Evolutionary conservation across 2,797 vertebrate genomes (phyloP).

Genomic region (Sphenodon punctatus): DNA sequence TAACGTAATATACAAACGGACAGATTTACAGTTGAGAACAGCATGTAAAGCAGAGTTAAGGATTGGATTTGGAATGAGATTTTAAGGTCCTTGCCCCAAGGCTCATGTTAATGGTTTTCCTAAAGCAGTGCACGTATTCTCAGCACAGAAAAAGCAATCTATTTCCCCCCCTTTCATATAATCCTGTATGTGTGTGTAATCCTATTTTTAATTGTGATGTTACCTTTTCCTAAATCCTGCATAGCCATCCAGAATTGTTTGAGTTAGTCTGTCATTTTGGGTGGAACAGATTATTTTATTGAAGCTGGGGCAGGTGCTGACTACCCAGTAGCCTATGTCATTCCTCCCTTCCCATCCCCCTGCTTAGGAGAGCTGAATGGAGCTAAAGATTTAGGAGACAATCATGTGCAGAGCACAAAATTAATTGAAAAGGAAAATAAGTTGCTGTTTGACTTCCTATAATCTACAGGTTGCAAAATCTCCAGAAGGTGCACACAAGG

Average conservation of each 20-base stretch:
- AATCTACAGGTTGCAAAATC: conserved; percentile 4
- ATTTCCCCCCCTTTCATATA: not conserved
- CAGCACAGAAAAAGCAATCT: rapidly evolving
- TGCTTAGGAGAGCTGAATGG: rapidly evolving
- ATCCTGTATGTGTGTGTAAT: not conserved
- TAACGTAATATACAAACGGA: not conserved
- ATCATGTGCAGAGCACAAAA: not conserved
- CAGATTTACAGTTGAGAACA: not conserved
- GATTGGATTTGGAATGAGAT: not conserved
- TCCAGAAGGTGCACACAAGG: not conserved
- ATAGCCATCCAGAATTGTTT: not conserved
- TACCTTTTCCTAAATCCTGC: not conserved
- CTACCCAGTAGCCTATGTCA: rapidly evolving
- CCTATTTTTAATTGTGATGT: rapidly evolving
- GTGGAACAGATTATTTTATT: rapidly evolving
- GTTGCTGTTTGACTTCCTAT: not conserved
- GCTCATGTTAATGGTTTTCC: not conserved
- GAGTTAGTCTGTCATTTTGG: not conserved
- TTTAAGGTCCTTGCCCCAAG: not conserved
- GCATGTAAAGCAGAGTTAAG: not conserved
- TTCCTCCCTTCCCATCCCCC: not conserved
- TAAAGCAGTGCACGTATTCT: not conserved
- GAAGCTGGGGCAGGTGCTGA: rapidly evolving
- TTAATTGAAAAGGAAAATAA: not conserved
- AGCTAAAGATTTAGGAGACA: not conserved